phyloP scores from a whole-genome alignment of 2,888 invertebrate species.

The Electrophaes corylata region DNA sequence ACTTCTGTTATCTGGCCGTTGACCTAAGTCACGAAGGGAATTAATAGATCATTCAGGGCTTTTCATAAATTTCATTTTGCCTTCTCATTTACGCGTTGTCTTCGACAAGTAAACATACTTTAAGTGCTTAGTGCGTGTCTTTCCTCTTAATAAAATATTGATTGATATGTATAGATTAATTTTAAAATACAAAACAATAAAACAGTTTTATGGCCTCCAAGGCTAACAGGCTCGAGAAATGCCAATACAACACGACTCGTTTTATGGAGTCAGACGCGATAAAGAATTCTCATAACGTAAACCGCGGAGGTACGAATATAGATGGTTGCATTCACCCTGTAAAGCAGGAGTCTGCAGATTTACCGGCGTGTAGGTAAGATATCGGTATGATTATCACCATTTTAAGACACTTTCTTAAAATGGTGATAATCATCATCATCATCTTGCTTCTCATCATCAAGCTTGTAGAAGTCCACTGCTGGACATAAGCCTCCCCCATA shows the following conservation, averaged over 20 bases:
- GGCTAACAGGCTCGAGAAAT: slow-evolving; percentile 30
- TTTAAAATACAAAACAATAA: slow-evolving; percentile 33
- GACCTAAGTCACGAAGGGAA: slow-evolving; percentile 38
- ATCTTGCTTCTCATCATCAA: no score
- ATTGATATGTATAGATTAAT: slow-evolving; percentile 21
- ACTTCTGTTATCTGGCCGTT: slow-evolving; percentile 59
- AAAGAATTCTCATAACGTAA: slow-evolving; percentile 53
- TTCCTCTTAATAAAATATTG: slow-evolving; percentile 23
- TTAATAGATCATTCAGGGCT: slow-evolving; percentile 18
- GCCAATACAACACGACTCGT: slow-evolving; percentile 27
- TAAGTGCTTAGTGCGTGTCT: no score
- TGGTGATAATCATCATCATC: no score
- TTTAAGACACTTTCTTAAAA: no score
- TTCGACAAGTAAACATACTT: no score
- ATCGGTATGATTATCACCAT: neutral
- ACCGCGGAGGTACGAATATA: slow-evolving; percentile 42
- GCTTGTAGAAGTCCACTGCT: no score
- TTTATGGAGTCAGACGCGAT: slow-evolving; percentile 42
- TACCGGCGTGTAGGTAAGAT: neutral
- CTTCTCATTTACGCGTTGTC: neutral
- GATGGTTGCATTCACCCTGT: neutral
- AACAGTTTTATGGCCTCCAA: slow-evolving; percentile 31
- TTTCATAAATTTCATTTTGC: neutral
- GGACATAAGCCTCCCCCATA: no score
- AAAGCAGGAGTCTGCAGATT: neutral